Base-by-base conservation (phyloP, 2,888 invertebrate species). In the Tipula lateralis region DNA sequence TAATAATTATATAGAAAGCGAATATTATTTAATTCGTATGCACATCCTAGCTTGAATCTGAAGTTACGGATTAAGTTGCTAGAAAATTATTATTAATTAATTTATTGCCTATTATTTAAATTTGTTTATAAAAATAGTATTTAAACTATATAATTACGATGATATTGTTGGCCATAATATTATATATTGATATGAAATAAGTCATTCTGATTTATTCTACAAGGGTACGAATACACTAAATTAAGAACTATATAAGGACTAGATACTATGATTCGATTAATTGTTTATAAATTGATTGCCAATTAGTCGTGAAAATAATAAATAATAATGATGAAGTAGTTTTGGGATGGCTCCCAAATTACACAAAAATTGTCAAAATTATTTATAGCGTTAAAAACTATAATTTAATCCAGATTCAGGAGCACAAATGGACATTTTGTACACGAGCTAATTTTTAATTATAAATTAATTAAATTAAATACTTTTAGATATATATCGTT, bases 121-220 rank as follows among this genome's bases (percentile, higher is more conserved):
- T 13, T 39, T 12, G 13, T 66, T 24, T 66, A 66, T 24, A 24
- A 66, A 66, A 66, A 66, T 66, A 66, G 19, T 66, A 24, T 66
- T 19, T 66, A 66, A 66, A 66, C 6, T 50, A 50, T 5, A 50
- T 66, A 50, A 66, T 66, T 66, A 24, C 9, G 66, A 12, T 66
- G 66, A 66, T 66, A 66, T 66, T 66, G 66, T 66, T 66, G 66
- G 66, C 66, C 66, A 66, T 66, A 24, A 44, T n/a, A n/a, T n/a
- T n/a, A 16, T 44, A 44, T 44, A 44, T 44, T 44, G 44, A n/a
- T 44, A 44, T n/a, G 44, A 66, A 66, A 66, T 66, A 66, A 7
- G 13, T 44, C 12, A 24, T 24, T 66, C 24, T 24, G 66, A 24
- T 24, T 24, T 19, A 66, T 66, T 66, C 24, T 66, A 66, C 1